Base-by-base conservation (phyloP, 1,140 invertebrate genomes). In the Bicyclus anynana region DNA sequence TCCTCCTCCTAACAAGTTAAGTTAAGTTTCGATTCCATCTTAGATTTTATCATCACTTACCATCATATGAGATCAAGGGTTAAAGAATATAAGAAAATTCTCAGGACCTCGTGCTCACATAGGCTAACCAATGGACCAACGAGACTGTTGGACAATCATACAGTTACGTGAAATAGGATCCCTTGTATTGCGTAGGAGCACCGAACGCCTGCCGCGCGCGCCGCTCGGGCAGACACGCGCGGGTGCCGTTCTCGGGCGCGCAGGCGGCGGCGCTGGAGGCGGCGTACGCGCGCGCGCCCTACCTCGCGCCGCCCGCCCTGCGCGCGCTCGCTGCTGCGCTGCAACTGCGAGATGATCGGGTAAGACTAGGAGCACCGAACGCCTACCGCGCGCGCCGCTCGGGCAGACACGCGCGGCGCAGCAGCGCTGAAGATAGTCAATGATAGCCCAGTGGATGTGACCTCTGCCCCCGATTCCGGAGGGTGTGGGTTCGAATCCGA, bases 201-300 rank as follows among this genome's bases (percentile, higher is more conserved):
- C 87, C 53, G 69, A 89, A 9, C 80, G 87, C 65, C 73, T 89
- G 56, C 77, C 90, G 80, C 0, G 69, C 89, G 72, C 82, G 91
- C 20, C 74, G 92, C 73, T 81, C 92, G 57, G 89, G 90, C 1
- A 74, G 91, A 12, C 87, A 90, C 75, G 89, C 89, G 14, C 72
- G 89, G 10, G 90, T 91, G 54, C 89, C 90, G 16, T 89, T 91
- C 68, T 89, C 90, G 5, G 87, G 80, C 23, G 76, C 89, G 47
- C 90, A 91, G 71, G 79, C 90, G 12, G 65, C 84, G 29, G 77
- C 90, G 55, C 59, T 91, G 29, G 90, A 91, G 75, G 87, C 89
- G 14, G 90, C 90, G 40, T 91, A 90, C 62, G 73, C 87, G 51
- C 80, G 90, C 23, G 84, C 84, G 21, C 89, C 89, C 0, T 91